Evolutionary conservation across 2,888 invertebrate species (phyloP).

Genomic region (Cetonia aurata): DNA sequence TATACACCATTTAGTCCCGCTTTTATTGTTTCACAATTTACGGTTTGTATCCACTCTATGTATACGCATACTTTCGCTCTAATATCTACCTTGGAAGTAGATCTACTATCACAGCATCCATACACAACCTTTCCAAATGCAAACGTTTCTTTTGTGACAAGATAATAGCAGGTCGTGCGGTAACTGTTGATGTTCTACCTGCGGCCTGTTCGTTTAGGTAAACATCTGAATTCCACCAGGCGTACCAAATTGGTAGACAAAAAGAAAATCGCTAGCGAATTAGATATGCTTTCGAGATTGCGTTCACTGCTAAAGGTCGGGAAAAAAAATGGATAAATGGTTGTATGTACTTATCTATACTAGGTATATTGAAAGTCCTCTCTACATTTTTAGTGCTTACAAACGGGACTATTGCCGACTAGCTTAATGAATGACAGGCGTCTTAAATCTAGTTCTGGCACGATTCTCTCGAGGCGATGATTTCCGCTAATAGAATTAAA

Average conservation of each 20-base stretch:
- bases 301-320: conserved; percentile 16
- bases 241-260: conserved; percentile 1
- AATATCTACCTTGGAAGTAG: conserved; percentile 8
- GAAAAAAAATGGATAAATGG: conserved; percentile 14
- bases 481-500: conserved; percentile 44
- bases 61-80: not conserved
- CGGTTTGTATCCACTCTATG: not conserved
- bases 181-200: conserved; percentile 26
- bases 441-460: conserved; percentile 41
- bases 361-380: too few species aligned
- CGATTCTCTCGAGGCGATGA: conserved; percentile 40
- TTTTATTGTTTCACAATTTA: not conserved
- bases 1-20: too few species aligned
- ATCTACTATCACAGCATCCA: conserved; percentile 10
- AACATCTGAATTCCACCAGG: conserved; percentile 24
- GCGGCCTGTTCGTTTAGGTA: conserved; percentile 4
- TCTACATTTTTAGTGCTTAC: not conserved
- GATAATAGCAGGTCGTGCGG: not conserved
- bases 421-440: conserved; percentile 41
- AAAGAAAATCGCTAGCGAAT: conserved; percentile 36
- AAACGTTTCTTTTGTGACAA: conserved; percentile 7
- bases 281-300: conserved; percentile 36
- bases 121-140: conserved; percentile 14
- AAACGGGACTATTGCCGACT: conserved; percentile 10
- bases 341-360: conserved; percentile 5